phyloP scores from a whole-genome alignment of 2,888 invertebrate genomes.

The Drosophila kambysellisi region DNA sequence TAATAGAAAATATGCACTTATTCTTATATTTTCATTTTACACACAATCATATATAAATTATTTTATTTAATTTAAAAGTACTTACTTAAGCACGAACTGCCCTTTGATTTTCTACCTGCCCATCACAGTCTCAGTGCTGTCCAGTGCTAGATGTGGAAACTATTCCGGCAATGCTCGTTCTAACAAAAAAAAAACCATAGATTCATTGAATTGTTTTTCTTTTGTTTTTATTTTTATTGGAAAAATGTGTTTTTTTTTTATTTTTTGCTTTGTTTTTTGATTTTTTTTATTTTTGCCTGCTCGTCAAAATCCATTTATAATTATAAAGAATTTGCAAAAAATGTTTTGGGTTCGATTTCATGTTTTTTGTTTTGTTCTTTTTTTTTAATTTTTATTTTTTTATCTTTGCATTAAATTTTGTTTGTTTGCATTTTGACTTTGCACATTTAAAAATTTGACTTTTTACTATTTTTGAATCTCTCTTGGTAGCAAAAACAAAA shows the following conservation, averaged over 20 bases:
- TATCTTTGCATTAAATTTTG: slow-evolving; percentile 15
- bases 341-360: slow-evolving; percentile 34
- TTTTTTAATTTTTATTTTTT: background rate
- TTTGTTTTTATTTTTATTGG: slow-evolving; percentile 68
- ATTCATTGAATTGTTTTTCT: slow-evolving; percentile 21
- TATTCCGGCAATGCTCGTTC: no score
- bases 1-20: background rate
- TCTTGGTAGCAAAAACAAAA: slow-evolving; percentile 75
- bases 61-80: no score
- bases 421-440: slow-evolving; percentile 41
- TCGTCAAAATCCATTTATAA: slow-evolving; percentile 66
- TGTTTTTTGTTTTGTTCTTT: slow-evolving; percentile 13
- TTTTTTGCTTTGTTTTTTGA: slow-evolving; percentile 38
- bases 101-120: rapidly evolving
- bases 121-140: background rate
- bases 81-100: rapidly evolving
- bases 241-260: slow-evolving; percentile 64
- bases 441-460: slow-evolving; percentile 74
- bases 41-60: no score
- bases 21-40: background rate
- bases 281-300: slow-evolving; percentile 49
- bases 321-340: slow-evolving; percentile 77
- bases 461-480: slow-evolving; percentile 30
- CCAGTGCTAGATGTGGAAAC: background rate
- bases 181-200: background rate